phyloP scores from a whole-genome alignment of 2,113 vertebrate species.

The Rafetus swinhoei region DNA sequence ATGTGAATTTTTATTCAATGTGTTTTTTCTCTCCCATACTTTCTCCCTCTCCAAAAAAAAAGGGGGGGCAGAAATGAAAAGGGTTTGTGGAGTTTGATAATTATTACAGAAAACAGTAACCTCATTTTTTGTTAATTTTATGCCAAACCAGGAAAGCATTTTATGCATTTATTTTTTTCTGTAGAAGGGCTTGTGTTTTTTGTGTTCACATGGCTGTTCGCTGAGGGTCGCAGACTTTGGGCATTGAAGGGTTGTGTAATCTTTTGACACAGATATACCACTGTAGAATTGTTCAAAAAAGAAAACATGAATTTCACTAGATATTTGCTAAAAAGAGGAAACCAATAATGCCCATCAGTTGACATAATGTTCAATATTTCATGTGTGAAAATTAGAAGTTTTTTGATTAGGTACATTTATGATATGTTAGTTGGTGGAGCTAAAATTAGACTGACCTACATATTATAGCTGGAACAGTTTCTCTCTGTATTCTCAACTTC shows the following conservation, averaged over 20 bases:
- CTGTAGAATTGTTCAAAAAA: conserved; percentile 70
- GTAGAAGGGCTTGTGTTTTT: conserved; percentile 80
- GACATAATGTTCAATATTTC: neutral
- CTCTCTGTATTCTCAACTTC: neutral
- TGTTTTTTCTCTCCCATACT: neutral
- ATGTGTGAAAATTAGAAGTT: neutral
- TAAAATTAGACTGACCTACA: conserved; percentile 10
- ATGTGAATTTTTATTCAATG: rapidly evolving
- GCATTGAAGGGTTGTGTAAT: conserved; percentile 96
- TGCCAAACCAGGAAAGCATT: conserved; percentile 73
- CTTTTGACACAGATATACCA: conserved; percentile 80
- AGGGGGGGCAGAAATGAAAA: neutral
- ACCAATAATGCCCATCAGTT: conserved; percentile 56
- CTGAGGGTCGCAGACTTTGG: conserved; percentile 96
- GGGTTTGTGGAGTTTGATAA: neutral
- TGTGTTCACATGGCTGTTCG: conserved; percentile 93
- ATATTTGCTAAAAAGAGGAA: conserved; percentile 79
- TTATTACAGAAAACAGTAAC: neutral
- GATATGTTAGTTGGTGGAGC: neutral
- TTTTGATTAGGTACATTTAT: neutral
- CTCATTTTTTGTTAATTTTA: neutral
- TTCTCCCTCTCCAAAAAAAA: neutral
- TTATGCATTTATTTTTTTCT: conserved; percentile 72
- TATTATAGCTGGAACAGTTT: rapidly evolving
- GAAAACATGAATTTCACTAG: conserved; percentile 69